Evolutionary conservation across 2,113 vertebrate genomes (phyloP).

Genomic region (human): DNA sequence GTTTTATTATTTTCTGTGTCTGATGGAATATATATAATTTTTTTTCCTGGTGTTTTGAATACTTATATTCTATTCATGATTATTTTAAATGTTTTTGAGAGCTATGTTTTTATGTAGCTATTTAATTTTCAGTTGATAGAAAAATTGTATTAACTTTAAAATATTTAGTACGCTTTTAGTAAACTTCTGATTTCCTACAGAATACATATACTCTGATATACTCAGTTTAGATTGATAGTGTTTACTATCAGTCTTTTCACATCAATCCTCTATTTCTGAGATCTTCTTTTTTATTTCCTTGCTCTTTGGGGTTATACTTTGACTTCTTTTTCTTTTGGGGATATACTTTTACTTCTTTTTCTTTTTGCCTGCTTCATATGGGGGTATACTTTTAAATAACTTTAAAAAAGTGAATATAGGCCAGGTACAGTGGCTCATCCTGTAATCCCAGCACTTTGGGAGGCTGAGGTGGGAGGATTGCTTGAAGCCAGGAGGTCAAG

Average conservation of each 20-base stretch:
- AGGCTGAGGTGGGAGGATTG: too few species aligned
- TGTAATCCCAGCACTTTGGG: too few species aligned
- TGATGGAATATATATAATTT: background rate
- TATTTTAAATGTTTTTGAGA: conserved; percentile 14
- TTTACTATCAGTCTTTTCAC: background rate
- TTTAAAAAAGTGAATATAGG: background rate
- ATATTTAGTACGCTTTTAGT: background rate
- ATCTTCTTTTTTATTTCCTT: background rate
- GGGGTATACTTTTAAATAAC: background rate
- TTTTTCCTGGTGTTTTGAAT: background rate
- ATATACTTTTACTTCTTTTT: background rate
- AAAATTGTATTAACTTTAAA: background rate
- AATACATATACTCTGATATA: too few species aligned
- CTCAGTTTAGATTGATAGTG: too few species aligned
- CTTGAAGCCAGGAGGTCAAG: too few species aligned
- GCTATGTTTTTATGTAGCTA: background rate
- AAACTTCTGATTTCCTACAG: background rate
- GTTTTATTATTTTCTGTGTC: conserved; percentile 41
- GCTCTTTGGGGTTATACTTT: background rate
- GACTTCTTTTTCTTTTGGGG: background rate
- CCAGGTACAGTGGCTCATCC: too few species aligned
- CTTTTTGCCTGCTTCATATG: background rate
- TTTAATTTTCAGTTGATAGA: background rate
- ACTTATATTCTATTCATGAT: background rate
- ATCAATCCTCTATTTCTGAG: background rate